phyloP scores from a whole-genome alignment of 2,113 vertebrate genomes.

The Rhagologus leucostigma region DNA sequence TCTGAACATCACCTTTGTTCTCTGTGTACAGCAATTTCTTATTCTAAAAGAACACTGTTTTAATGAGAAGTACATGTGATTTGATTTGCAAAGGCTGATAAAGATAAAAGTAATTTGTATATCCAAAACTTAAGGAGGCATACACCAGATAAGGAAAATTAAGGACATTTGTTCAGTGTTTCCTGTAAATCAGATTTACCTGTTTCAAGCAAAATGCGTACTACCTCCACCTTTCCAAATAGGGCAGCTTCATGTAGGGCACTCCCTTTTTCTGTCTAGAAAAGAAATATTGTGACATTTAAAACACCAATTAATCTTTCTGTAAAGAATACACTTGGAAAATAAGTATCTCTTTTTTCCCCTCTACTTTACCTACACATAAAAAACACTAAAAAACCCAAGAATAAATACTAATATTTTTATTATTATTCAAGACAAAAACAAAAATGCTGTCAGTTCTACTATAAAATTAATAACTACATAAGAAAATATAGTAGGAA shows the following conservation, averaged over 20 bases:
- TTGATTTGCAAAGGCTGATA: background rate
- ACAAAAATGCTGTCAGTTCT: background rate
- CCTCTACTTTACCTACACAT: background rate
- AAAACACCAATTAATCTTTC: background rate
- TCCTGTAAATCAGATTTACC: slow-evolving; percentile 72
- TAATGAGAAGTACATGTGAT: background rate
- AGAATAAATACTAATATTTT: background rate
- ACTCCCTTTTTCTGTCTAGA: slow-evolving; percentile 94
- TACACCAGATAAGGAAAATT: background rate
- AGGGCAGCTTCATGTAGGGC: slow-evolving; percentile 94
- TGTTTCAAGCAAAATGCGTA: slow-evolving; percentile 90
- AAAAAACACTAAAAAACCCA: background rate
- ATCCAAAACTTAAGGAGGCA: background rate
- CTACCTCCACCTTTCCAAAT: slow-evolving; percentile 95
- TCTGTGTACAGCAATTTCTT: background rate
- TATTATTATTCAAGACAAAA: background rate
- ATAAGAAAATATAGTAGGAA: background rate
- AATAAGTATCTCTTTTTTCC: background rate
- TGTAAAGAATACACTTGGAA: background rate
- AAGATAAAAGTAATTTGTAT: background rate
- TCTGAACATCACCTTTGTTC: background rate
- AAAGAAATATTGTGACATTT: slow-evolving; percentile 29
- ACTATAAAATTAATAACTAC: background rate
- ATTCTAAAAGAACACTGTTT: background rate
- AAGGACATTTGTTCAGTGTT: background rate